Evolutionary conservation across 1,140 invertebrate species (phyloP), one percentile per base, ranked within the genome.

Genomic region (Monochamus saltuarius): DNA sequence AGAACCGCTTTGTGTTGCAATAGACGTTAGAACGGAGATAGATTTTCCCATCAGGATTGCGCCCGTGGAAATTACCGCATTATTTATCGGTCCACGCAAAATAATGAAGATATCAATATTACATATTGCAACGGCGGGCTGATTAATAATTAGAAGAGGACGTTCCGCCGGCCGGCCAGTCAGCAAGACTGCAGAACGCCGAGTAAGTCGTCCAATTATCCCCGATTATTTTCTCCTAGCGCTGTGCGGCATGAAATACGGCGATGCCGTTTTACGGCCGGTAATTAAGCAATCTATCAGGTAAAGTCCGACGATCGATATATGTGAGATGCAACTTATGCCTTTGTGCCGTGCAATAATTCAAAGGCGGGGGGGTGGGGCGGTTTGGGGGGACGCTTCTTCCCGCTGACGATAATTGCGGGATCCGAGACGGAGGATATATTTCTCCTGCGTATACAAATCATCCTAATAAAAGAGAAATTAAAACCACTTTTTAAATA

Each of bases 231-330:
- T 69, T 71, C 65, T 64, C 34, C 45, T 58, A 50, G 47, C 8
- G 59, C 52, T 60, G 57, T 61, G 62, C 42, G 59, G 40, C 56
- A 69, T 71, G 65, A 71, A 69, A 69, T 69, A 71, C 65, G 53
- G 65, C 67, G 54, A 52, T 64, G 59, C 65, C 50, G 53, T 59
- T 57, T 63, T 64, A 49, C 59, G 67, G 63, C 58, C 58, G 60
- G 60, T 71, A 71, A 71, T 71, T 71, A 71, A 71, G 67, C 69
- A 65, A 69, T 71, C 69, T 71, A 71, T 71, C 69, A 71, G 62
- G 43, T 61, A 57, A 56, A 62, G 69, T 66, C 67, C 66, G 56
- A 63, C 56, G 50, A 58, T 59, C 49, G 45, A 59, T 53, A 59
- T 46, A 45, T 45, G 38, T 45, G 16, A 37, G 52, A 54, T 50